Conservation (phyloP, 1,140 invertebrate species). For the Hycleus cichorii region DNA sequence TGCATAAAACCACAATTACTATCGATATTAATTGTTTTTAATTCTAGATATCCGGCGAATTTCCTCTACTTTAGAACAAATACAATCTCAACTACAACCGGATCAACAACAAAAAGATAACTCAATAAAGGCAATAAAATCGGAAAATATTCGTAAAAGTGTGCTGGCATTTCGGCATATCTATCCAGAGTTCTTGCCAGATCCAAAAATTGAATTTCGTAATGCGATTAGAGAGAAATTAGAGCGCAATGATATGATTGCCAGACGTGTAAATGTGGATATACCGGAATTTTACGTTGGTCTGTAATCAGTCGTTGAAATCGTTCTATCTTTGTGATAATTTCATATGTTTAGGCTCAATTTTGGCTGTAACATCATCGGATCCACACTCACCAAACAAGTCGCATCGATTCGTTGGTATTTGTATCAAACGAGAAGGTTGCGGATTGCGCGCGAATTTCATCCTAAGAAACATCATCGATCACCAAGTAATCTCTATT, state of each 20-base stretch:
- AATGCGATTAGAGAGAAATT: constrained; percentile 81
- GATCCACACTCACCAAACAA: constrained; percentile 84
- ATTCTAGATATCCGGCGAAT: too few species aligned
- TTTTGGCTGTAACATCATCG: constrained; percentile 85
- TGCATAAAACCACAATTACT: background rate
- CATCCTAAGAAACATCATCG: constrained; percentile 86
- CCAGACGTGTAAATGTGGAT: constrained; percentile 69
- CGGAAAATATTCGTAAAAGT: constrained; percentile 21
- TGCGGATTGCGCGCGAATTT: constrained; percentile 78
- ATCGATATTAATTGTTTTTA: too few species aligned
- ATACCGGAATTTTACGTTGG: constrained; percentile 98
- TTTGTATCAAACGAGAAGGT: constrained; percentile 81
- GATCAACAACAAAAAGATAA: too few species aligned
- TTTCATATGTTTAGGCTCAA: constrained; percentile 43
- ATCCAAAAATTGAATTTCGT: constrained; percentile 68
- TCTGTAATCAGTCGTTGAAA: background rate
- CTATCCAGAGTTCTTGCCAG: constrained; percentile 93
- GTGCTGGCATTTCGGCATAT: constrained; percentile 57
- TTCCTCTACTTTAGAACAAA: too few species aligned
- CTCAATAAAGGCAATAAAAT: background rate
- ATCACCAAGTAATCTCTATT: constrained; percentile 58
- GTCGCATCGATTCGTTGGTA: constrained; percentile 86
- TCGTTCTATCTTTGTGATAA: too few species aligned
- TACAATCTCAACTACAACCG: too few species aligned
- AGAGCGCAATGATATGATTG: constrained; percentile 89